Evolutionary conservation across 2,113 vertebrate species (phyloP).

Genomic region (Zapornia atra): DNA sequence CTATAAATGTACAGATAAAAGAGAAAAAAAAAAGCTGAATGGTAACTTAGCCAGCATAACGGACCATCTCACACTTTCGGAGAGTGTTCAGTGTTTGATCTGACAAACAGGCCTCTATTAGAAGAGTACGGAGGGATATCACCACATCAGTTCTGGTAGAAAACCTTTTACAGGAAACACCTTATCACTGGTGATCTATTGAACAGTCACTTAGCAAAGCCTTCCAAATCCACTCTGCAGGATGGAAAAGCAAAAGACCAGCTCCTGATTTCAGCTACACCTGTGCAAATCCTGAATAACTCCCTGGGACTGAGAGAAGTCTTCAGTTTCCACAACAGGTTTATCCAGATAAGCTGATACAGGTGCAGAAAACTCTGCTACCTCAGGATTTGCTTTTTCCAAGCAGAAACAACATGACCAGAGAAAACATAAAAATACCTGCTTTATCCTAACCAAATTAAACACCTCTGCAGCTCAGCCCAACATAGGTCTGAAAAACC

Average conservation of each 20-base stretch:
- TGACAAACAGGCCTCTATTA: not conserved
- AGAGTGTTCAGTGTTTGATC: not conserved
- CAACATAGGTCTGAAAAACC: not conserved
- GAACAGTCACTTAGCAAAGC: slow-evolving; percentile 25
- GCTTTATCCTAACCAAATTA: not conserved
- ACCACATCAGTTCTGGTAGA: not conserved
- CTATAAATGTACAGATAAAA: not conserved
- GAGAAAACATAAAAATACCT: not conserved
- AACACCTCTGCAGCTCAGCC: not conserved
- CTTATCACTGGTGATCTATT: slow-evolving; percentile 18
- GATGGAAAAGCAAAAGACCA: not conserved
- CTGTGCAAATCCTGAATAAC: slow-evolving; percentile 38
- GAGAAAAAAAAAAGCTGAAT: not conserved
- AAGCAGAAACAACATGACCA: not conserved
- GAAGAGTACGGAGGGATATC: not conserved
- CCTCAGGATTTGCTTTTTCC: not conserved
- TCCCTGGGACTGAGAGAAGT: not conserved
- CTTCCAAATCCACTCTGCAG: slow-evolving; percentile 7
- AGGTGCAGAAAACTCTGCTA: slow-evolving; percentile 20
- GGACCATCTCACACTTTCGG: not conserved
- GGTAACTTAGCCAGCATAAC: not conserved
- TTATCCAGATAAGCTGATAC: slow-evolving; percentile 41
- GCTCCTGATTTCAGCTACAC: not conserved
- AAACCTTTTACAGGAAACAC: slow-evolving; percentile 13
- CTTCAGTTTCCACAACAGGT: slow-evolving; percentile 2